phyloP scores from a whole-genome alignment of 2,797 vertebrate genomes.

The Cossypha dichroa region DNA sequence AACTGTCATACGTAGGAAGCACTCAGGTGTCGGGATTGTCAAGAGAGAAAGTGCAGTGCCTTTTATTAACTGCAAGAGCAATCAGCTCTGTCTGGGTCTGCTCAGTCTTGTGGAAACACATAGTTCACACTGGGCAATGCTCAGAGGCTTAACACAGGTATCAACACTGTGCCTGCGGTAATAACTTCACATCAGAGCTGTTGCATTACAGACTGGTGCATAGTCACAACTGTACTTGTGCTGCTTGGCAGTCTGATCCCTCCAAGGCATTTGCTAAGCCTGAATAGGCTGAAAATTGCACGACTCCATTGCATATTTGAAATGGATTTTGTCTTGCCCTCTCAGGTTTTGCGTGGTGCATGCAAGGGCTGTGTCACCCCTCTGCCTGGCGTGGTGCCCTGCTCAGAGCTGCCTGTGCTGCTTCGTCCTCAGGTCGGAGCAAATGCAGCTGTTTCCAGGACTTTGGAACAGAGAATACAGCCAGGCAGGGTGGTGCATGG shows the following conservation, averaged over 20 bases:
- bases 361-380: not conserved
- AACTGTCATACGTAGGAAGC: conserved; percentile 66
- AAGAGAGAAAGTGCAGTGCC: conserved; percentile 59
- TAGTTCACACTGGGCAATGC: conserved; percentile 65
- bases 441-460: not conserved
- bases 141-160: conserved; percentile 65
- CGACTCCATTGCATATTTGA: not conserved
- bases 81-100: conserved; percentile 69
- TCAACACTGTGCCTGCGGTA: conserved; percentile 19
- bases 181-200: conserved; percentile 55
- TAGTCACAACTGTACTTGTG: not conserved
- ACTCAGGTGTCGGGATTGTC: conserved; percentile 69
- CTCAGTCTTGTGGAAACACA: conserved; percentile 69
- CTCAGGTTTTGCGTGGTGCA: not conserved
- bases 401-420: not conserved
- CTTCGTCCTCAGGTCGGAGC: not conserved
- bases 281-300: not conserved
- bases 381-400: not conserved
- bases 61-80: conserved; percentile 72
- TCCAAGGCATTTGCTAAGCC: not conserved
- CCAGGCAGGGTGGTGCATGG: not conserved
- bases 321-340: not conserved
- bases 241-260: not conserved
- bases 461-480: not conserved
- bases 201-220: conserved; percentile 2